Percentiles rank a stretch among this genome's conserved stretches.
Evolutionary conservation across 1,140 invertebrate species (phyloP).

Genomic region (Eriosoma lanigerum): DNA sequence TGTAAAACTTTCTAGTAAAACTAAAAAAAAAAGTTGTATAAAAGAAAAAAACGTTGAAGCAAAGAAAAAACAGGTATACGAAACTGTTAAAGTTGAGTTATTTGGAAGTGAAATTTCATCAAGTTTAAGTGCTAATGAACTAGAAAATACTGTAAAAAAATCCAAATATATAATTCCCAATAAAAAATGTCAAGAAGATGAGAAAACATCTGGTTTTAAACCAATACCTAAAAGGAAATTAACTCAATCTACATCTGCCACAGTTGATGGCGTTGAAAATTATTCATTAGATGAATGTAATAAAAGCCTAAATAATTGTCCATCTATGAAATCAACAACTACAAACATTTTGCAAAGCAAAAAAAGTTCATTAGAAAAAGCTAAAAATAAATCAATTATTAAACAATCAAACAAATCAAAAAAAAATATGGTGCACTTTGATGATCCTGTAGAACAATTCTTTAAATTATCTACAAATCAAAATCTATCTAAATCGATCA

Average conservation of each 20-base stretch:
- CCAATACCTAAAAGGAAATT: conserved; percentile 9
- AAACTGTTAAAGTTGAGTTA: conserved; percentile 33
- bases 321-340: background rate
- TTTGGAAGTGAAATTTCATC: conserved; percentile 37
- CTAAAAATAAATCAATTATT: background rate
- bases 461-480: background rate
- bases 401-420: conserved; percentile 14
- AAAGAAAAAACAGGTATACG: conserved; percentile 39
- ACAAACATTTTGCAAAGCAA: background rate
- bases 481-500: background rate
- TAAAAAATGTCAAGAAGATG: background rate
- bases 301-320: background rate
- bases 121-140: conserved; percentile 9
- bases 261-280: background rate
- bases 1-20: background rate
- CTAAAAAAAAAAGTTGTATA: background rate
- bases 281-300: background rate
- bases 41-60: background rate
- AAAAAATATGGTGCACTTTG: conserved; percentile 42
- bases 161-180: conserved; percentile 15
- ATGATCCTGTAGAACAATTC: conserved; percentile 30
- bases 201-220: conserved; percentile 40
- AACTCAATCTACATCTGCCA: background rate
- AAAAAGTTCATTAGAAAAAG: background rate
- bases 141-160: background rate